phyloP scores from a whole-genome alignment of 1,140 invertebrate genomes.

The Heterodera carotae region DNA sequence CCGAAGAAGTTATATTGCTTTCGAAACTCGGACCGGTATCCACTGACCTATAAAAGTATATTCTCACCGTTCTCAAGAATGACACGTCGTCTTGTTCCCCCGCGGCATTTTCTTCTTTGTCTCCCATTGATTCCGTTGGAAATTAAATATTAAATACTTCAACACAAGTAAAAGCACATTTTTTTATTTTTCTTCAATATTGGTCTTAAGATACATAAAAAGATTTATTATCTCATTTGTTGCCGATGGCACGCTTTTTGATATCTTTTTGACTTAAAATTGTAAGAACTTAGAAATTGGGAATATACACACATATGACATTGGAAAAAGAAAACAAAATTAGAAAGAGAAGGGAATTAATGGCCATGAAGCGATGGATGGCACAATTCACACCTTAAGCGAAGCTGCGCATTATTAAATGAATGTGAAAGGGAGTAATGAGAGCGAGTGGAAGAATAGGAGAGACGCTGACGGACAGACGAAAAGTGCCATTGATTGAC shows the following conservation, averaged over 20 bases:
- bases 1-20: neutral
- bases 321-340: no score
- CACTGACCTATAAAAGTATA: no score
- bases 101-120: constrained; percentile 64
- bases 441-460: neutral
- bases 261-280: no score
- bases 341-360: no score
- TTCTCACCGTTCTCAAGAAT: constrained; percentile 89
- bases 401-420: neutral
- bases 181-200: neutral
- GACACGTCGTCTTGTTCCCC: constrained; percentile 94
- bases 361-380: no score
- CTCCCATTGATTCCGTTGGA: constrained; percentile 22
- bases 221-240: no score
- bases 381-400: neutral
- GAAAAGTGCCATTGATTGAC: neutral
- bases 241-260: no score
- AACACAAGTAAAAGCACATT: neutral
- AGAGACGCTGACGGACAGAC: neutral
- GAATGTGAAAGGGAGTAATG: neutral
- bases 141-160: neutral
- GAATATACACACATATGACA: no score
- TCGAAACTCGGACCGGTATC: no score
- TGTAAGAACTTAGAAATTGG: no score
- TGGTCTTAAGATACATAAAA: no score